Evolutionary conservation across 2,888 invertebrate species (phyloP).

Genomic region (Leptarthrus brevirostris): DNA sequence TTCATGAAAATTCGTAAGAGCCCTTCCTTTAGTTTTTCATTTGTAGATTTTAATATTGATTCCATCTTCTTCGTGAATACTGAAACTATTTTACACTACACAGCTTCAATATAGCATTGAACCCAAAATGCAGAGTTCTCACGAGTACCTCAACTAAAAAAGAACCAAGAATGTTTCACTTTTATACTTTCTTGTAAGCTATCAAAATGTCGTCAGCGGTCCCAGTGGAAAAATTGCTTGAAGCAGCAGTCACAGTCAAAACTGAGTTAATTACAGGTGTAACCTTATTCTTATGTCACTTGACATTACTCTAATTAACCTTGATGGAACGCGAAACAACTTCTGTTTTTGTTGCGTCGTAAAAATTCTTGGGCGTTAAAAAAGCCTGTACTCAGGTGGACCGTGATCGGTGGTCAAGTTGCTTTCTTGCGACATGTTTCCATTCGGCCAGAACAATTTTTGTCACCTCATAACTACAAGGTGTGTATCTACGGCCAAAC

Average conservation of each 20-base stretch:
- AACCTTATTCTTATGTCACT: slow-evolving; percentile 37
- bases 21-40: no score
- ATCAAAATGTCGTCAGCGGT: no score
- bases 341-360: not conserved
- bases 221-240: no score
- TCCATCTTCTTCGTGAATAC: no score
- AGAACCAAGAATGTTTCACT: no score
- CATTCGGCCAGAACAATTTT: not conserved
- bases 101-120: no score
- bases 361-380: not conserved
- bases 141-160: no score
- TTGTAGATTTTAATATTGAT: no score
- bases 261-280: slow-evolving; percentile 6
- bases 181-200: no score
- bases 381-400: slow-evolving; percentile 13
- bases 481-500: not conserved
- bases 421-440: slow-evolving; percentile 19
- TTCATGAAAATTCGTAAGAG: no score
- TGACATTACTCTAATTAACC: slow-evolving; percentile 37
- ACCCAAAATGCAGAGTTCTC: no score
- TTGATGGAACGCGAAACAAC: slow-evolving; percentile 23
- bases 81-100: no score
- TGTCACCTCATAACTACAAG: slow-evolving; percentile 6
- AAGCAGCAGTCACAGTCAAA: not conserved
- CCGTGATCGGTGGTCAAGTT: slow-evolving; percentile 26